Evolutionary conservation across 1,140 invertebrate species (phyloP).

Genomic region (Plectrocnemia conspersa): DNA sequence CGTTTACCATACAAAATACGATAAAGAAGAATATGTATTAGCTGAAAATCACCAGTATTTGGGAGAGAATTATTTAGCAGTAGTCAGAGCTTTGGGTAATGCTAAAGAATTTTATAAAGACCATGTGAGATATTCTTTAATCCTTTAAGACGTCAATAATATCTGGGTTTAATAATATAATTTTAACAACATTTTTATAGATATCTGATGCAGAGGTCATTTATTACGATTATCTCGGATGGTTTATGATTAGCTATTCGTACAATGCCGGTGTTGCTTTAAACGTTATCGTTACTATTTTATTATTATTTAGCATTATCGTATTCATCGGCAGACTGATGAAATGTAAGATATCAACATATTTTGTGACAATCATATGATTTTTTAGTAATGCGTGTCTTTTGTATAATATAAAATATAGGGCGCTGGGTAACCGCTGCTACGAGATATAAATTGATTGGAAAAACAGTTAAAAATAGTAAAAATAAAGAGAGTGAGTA

Average conservation of each 20-base stretch:
- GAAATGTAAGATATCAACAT: slow-evolving; percentile 32
- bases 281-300: slow-evolving; percentile 30
- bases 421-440: too few species aligned
- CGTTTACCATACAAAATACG: slow-evolving; percentile 74
- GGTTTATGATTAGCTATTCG: slow-evolving; percentile 41
- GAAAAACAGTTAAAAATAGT: too few species aligned
- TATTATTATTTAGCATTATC: slow-evolving; percentile 22
- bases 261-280: slow-evolving; percentile 36
- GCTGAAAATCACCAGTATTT: slow-evolving; percentile 64
- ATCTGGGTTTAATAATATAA: too few species aligned
- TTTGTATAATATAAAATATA: too few species aligned
- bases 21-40: slow-evolving; percentile 58
- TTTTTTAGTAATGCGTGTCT: too few species aligned
- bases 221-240: slow-evolving; percentile 45
- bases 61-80: slow-evolving; percentile 56
- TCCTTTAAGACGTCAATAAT: too few species aligned
- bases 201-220: slow-evolving; percentile 34
- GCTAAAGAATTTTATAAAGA: slow-evolving; percentile 42
- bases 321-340: slow-evolving; percentile 23
- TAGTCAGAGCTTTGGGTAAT: slow-evolving; percentile 51
- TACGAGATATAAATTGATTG: too few species aligned
- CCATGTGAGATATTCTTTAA: too few species aligned
- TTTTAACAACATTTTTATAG: too few species aligned
- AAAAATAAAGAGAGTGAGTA: too few species aligned
- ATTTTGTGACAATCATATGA: too few species aligned